Evolutionary conservation across 2,888 invertebrate species (phyloP), one percentile per base, ranked within the genome.

Genomic region (Pandemis heparana): DNA sequence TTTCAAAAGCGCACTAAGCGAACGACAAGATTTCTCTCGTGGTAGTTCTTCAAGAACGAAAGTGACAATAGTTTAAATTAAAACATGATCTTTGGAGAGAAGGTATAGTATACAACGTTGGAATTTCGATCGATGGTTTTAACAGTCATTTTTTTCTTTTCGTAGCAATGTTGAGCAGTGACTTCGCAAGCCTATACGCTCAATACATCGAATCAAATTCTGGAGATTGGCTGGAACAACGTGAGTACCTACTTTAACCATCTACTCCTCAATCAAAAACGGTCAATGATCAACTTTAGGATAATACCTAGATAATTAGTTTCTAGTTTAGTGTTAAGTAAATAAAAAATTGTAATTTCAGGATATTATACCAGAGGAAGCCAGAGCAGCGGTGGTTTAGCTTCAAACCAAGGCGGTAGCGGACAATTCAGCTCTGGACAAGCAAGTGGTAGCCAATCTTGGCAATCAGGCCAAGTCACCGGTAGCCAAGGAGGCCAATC

Each of bases 101-200:
- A 32, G 23, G 23, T 32, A 32, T 32, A 32, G n/a, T n/a, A n/a
- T n/a, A n/a, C n/a, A n/a, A 32, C 23, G 23, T 4, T 32, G 23
- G 23, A 32, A 4, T 32, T 32, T 32, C 43, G 12, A 43, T 43
- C 3, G 12, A 43, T 12, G 12, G 43, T 43, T 12, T 43, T 14
- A 12, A 43, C 12, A 43, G 4, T 43, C 5, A 48, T 12, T 48
- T 16, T 16, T 56, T 70, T 72, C 69, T 74, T 66, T 71, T 87
- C 87, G 5, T 83, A 92, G 93, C 88, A 60, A 88, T 92, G 88
- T 77, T 84, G 75, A 89, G 82, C 82, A 91, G 86, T 60, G 89
- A 86, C 0, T 74, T 70, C 2, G 65, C 69, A 43, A 43, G 41
- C 2, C 80, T 89, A 14, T 92, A 92, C 76, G 83, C 83, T 7